Evolutionary conservation across 30 jellyfish, hydroid and myxozoan genomes (phyloP), one percentile per base, ranked within the genome.

Genomic region (Turritopsis dohrnii): DNA sequence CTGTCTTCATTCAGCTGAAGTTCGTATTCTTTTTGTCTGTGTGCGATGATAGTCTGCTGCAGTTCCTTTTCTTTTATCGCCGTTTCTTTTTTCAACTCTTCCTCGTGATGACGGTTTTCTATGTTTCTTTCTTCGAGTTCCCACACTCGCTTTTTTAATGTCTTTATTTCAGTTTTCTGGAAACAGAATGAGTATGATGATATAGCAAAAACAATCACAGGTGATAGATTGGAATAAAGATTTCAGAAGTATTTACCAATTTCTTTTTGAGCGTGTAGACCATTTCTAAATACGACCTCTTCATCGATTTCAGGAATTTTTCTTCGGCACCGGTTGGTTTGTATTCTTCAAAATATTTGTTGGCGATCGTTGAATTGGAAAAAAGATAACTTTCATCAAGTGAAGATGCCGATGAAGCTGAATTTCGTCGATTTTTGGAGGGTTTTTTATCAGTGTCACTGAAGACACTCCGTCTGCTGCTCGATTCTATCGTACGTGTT

Each of bases 161-260:
- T 28, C n/a, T 74, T 74, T 8, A 74, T 52, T 74, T 74, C 65
- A 26, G 83, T 30, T n/a, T 74, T 26, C 83, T 74, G 60, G 83
- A 74, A 74, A 60, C 19, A 60, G n/a, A n/a, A n/a, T n/a, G n/a
- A n/a, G n/a, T n/a, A n/a, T 54, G 72, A 54, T 54, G 21, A 54
- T 18, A 54, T 54, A 54, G 72, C 18, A 54, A 54, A 16, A 21
- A 54, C n/a, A 54, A 16, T 18, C 19, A 16, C 18, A 54, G 21
- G 18, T 16, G 21, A 54, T 54, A 54, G 21, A 16, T 16, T 54
- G 72, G 72, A 18, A 54, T 54, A 18, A 18, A 18, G 19, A 16
- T 18, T 18, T n/a, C n/a, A n/a, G n/a, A n/a, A n/a, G n/a, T n/a
- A n/a, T n/a, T 1, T 74, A 74, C 83, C 83, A 29, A 16, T 30